Base-by-base conservation (phyloP, 2,888 invertebrate genomes). In the Penaeus monodon region DNA sequence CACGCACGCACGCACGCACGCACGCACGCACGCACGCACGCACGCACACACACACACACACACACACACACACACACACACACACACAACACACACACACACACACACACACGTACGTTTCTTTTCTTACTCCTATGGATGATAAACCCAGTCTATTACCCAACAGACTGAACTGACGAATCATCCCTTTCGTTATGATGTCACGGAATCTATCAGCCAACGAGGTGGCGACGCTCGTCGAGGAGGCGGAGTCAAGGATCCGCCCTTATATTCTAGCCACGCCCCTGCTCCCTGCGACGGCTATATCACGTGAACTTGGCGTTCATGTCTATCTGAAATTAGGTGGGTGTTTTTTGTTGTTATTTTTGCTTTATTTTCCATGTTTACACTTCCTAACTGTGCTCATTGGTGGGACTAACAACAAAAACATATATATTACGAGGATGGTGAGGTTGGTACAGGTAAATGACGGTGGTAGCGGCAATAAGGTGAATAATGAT, bases 201-300 rank as follows among this genome's bases (percentile, higher is more conserved):
- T 20, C 57, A 57, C 57, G 17, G 17, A 57, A 14, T 57, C 78
- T 57, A 49, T 78, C 44, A 49, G 44, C 49, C 4, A 24, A 78
- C 17, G 78, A 78, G 80, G 22, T 81, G 81, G 70, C 82, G 27
- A 29, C 24, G 27, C 57, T 82, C 74, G 74, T 74, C 73, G 49
- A 49, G 63, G 74, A 73, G 44, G 82, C 82, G 22, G 63, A 63
- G 20, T 7, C 17, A n/a, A 82, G 73, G 63, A 49, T 74, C 6
- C 17, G 38, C 12, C 57, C 73, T 1, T 74, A 82, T 49, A 27
- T 82, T 29, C 33, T 57, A 2, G 29, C 49, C 20, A 82, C 82
- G n/a, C 82, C 82, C 44, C 73, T 82, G 17, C 70, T 73, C 17
- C n/a, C 12, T 29, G 29, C 82, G n/a, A 70, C 70, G 12, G 22